Evolutionary conservation across 1,140 invertebrate genomes (phyloP).

Genomic region (Brachionus manjavacas): DNA sequence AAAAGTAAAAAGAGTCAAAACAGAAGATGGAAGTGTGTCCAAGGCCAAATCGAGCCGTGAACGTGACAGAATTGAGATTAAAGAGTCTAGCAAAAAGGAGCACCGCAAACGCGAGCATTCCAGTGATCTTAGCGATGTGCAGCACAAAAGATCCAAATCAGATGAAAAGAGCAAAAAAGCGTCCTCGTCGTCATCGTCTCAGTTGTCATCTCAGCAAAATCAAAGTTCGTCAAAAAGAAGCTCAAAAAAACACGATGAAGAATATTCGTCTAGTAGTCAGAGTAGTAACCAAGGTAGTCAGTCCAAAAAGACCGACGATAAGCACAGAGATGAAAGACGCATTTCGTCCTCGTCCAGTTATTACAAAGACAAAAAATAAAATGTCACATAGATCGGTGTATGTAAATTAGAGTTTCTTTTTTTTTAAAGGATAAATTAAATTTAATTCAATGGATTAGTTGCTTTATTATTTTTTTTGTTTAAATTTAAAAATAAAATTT

Average conservation of each 20-base stretch:
- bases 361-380: slow-evolving; percentile 28
- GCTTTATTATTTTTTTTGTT: not conserved
- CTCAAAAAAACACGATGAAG: slow-evolving; percentile 39
- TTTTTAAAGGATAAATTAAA: not conserved
- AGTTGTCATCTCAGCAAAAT: slow-evolving; percentile 11
- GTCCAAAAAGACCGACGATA: not conserved
- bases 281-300: not conserved
- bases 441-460: not conserved
- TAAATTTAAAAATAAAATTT: slow-evolving; percentile 5
- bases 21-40: not conserved
- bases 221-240: slow-evolving; percentile 26
- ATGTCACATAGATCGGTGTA: not conserved
- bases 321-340: slow-evolving; percentile 16
- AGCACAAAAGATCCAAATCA: slow-evolving; percentile 37
- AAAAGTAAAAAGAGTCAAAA: slow-evolving; percentile 15
- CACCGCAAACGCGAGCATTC: slow-evolving; percentile 38
- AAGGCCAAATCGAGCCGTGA: slow-evolving; percentile 32
- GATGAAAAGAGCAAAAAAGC: slow-evolving; percentile 25
- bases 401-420: not conserved
- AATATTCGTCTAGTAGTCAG: not conserved
- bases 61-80: not conserved
- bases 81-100: slow-evolving; percentile 30
- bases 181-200: not conserved
- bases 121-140: slow-evolving; percentile 14
- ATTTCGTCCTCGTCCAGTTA: not conserved